Base-by-base conservation (phyloP, 35 echinoderm and acorn worm species). In the Patiria miniata region DNA sequence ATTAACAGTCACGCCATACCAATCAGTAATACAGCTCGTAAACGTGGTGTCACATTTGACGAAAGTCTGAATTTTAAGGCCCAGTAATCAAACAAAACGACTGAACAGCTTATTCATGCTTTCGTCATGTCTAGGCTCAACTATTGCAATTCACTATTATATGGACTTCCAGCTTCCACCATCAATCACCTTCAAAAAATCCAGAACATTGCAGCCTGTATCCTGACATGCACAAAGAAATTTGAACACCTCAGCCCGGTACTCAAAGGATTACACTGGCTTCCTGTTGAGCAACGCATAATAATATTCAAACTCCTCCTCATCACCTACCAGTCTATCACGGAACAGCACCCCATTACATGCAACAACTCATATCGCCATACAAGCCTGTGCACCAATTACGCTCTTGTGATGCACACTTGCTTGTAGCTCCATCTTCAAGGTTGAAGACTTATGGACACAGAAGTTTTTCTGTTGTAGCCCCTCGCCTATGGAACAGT, bases 181-280 rank as follows among this genome's bases (percentile, higher is more conserved):
- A n/a, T n/a, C n/a, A n/a, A n/a, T n/a, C n/a, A n/a, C n/a, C n/a
- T n/a, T n/a, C 37, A 87, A 77, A 37, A 14, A 39, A 51, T 78
- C 51, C 85, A 87, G 51, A 87, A 87, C 22, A 79, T 32, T 77
- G 85, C 69, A 23, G 85, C 85, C 26, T 21, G 32, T 76, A 36
- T 87, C 69, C 39, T 87, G 15, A 65, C 54, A 21, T 50, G 32
- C 2, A 50, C 65, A 6, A 77, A 37, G 9, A 76, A n/a, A 15
- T 77, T 39, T 7, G 29, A 78, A 0, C 61, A 87, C 60, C 17
- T 78, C 51, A 87, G 22, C 2, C 85, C 85, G 40, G 17, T 87
- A 9, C 40, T 42, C 15, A 1, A 78, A 87, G 32, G 50, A 7
- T 61, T 87, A n/a, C n/a, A n/a, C n/a, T n/a, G n/a, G n/a, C n/a